Percentiles rank a stretch among this genome's conserved stretches.
Conservation (phyloP, 2,113 vertebrate species). For the Paramormyrops kingsleyae region DNA sequence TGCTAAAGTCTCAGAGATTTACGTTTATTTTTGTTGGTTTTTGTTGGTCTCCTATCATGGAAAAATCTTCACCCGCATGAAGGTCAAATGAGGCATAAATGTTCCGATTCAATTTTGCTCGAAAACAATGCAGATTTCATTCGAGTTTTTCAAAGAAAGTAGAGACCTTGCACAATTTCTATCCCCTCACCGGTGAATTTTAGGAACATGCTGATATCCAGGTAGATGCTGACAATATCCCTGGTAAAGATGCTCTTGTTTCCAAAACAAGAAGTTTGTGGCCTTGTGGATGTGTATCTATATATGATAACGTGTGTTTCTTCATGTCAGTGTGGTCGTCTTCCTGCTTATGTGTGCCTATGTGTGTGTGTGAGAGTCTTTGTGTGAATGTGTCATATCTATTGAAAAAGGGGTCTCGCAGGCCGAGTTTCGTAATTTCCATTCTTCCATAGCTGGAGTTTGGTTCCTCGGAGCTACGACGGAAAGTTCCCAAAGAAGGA, state of each 20-base stretch:
- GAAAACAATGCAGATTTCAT: not conserved
- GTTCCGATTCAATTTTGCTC: not conserved
- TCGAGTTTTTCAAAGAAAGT: not conserved
- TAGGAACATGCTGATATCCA: not conserved
- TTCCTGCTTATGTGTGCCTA: not conserved
- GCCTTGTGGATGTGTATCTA: constrained; percentile 1
- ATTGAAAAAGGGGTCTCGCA: not conserved
- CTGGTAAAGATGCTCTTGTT: not conserved
- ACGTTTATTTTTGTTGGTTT: not conserved
- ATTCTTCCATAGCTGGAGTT: not conserved
- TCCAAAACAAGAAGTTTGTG: not conserved
- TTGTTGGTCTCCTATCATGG: not conserved
- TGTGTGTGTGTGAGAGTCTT: constrained; percentile 12
- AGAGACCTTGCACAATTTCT: not conserved
- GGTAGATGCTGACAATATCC: not conserved
- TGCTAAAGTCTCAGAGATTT: not conserved
- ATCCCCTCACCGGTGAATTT: not conserved
- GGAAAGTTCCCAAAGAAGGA: not conserved
- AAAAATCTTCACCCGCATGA: not conserved
- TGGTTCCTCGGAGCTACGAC: not conserved
- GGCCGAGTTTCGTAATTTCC: not conserved
- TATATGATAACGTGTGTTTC: not conserved
- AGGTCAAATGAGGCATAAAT: not conserved
- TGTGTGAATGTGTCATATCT: not conserved
- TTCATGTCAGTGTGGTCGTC: not conserved